Evolutionary conservation across 2,888 invertebrate species (phyloP), one percentile per base, ranked within the genome.

Genomic region (Limnephilus lunatus): DNA sequence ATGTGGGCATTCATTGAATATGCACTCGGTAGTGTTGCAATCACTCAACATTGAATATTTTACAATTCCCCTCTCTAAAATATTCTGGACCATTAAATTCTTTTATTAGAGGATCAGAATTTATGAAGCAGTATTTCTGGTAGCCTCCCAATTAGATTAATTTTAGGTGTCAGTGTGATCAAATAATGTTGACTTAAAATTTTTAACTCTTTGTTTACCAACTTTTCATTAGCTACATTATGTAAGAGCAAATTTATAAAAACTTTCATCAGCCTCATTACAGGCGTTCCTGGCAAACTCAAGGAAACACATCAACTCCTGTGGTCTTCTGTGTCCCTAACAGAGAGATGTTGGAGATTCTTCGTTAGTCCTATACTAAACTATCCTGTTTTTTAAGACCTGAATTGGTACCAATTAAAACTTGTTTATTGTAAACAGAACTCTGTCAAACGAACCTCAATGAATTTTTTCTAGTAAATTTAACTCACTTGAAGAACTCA

Each of bases 401-500:
- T 19, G 14, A 15, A 53, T 53, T 19, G 53, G 19, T 15, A 53
- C 15, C 53, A 48, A 14, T 19, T 19, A 53, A 53, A 19, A 53
- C 1, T 4, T 53, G 19, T 5, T 15, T 53, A 53, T 53, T 53
- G 53, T 53, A 15, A 19, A 53, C 19, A 25, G 9, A 68, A 68
- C 68, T 68, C 68, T 25, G 25, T 25, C 68, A n/a, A 68, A 68
- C 9, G 9, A 68, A 25, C 9, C 25, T n/a, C 25, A 1, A n/a
- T 1, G 68, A 68, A n/a, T 0, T n/a, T 25, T 68, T 19, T 25
- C 25, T 68, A 25, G 0, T 68, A 68, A 68, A 39, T 35, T 44
- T 0, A 53, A 91, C 92, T 90, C 96, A 97, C 97, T 97, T 97
- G 7, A 96, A 95, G 93, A 98, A 97, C 94, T 98, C 96, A 25